These are phyloP conservation scores for Uropsilus gracilis DNA, from an alignment of 2,113 vertebrate species.

Conservation along the genomic window DNA sequence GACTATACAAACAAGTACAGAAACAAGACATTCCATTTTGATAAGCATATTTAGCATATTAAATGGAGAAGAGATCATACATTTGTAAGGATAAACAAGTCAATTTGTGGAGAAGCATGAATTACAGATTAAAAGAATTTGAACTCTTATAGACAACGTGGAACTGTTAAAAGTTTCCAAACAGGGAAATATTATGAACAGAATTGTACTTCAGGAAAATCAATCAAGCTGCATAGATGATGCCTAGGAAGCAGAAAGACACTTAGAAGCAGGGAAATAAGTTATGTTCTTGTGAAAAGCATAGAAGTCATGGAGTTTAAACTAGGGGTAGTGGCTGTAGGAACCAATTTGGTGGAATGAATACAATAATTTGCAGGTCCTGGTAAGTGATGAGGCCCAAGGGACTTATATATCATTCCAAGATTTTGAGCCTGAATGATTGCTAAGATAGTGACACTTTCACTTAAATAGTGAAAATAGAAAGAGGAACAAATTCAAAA, in stretches of 20 bases:
- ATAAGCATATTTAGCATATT: neutral
- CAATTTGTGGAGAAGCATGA: slow-evolving; percentile 38
- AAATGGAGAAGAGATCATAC: slow-evolving; percentile 40
- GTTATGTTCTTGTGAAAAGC: slow-evolving; percentile 67
- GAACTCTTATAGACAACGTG: slow-evolving; percentile 41
- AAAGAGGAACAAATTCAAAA: slow-evolving; percentile 49
- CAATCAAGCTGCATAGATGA: slow-evolving; percentile 69
- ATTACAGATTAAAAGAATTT: slow-evolving; percentile 49
- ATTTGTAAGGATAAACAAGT: slow-evolving; percentile 32
- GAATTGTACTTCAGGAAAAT: slow-evolving; percentile 68
- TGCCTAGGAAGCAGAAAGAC: slow-evolving; percentile 70
- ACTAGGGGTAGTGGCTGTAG: slow-evolving; percentile 59
- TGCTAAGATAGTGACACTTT: slow-evolving; percentile 46
- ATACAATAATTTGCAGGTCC: slow-evolving; percentile 72
- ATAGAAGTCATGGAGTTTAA: slow-evolving; percentile 70
- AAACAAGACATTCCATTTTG: neutral
- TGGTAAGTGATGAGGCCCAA: slow-evolving; percentile 69
- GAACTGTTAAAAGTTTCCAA: slow-evolving; percentile 68
- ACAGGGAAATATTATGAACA: slow-evolving; percentile 58
- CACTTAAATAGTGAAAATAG: slow-evolving; percentile 58
- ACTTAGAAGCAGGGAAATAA: slow-evolving; percentile 67
- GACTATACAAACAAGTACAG: neutral
- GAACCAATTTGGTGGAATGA: slow-evolving; percentile 75
- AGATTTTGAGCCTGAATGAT: slow-evolving; percentile 65
- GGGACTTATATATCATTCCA: slow-evolving; percentile 68